phyloP scores from a whole-genome alignment of 2,797 vertebrate genomes.

The Chaenodraco wilsoni region DNA sequence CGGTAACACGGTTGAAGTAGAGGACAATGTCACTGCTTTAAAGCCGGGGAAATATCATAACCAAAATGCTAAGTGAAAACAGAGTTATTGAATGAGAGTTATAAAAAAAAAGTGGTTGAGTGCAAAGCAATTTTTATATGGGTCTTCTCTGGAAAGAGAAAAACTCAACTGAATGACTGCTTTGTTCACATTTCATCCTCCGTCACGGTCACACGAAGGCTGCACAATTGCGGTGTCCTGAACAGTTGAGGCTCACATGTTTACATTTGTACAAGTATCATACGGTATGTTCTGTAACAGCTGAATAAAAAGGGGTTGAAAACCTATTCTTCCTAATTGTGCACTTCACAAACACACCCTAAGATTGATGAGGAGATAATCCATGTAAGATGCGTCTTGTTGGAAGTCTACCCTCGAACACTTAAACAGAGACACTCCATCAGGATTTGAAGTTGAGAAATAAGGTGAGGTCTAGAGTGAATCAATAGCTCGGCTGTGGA shows the following conservation, averaged over 20 bases:
- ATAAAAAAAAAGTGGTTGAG: conserved; percentile 42
- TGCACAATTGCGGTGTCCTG: conserved; percentile 30
- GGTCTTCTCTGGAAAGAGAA: conserved; percentile 29
- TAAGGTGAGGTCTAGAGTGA: conserved; percentile 79
- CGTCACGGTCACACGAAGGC: conserved; percentile 58
- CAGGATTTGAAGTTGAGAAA: conserved; percentile 86
- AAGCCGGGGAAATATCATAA: conserved; percentile 58
- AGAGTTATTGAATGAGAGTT: conserved; percentile 53
- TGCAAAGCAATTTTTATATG: conserved; percentile 37
- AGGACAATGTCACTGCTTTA: conserved; percentile 60
- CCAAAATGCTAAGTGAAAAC: conserved; percentile 71
- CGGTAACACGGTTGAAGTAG: conserved; percentile 59
- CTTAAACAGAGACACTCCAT: conserved; percentile 81
- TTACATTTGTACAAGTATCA: conserved; percentile 29
- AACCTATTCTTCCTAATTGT: conserved; percentile 61
- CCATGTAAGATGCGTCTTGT: conserved; percentile 72
- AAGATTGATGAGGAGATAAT: conserved; percentile 79
- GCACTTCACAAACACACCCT: conserved; percentile 54
- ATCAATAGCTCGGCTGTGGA: conserved; percentile 83
- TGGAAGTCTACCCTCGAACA: conserved; percentile 71
- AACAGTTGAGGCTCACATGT: conserved; percentile 32
- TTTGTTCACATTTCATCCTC: conserved; percentile 65
- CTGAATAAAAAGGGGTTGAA: conserved; percentile 36
- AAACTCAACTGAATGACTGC: conserved; percentile 48
- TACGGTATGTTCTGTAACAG: conserved; percentile 10